Evolutionary conservation across 2,797 vertebrate species (phyloP).

Genomic region (Rhincodon typus): DNA sequence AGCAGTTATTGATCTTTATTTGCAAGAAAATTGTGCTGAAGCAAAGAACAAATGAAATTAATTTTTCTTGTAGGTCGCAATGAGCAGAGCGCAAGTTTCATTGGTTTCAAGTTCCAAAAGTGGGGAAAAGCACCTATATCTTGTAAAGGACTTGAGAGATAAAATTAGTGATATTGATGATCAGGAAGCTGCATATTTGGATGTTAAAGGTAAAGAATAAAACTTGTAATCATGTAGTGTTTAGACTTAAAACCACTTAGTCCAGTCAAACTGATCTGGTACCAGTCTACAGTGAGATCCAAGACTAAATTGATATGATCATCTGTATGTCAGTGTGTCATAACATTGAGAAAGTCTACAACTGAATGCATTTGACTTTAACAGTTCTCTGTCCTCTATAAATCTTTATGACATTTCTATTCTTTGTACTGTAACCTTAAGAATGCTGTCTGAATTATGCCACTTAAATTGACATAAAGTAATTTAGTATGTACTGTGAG

Average conservation of each 20-base stretch:
- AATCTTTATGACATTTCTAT: neutral
- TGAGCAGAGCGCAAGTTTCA: constrained; percentile 88
- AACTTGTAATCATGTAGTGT: no score
- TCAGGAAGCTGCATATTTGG: constrained; percentile 82
- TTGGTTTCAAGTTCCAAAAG: constrained; percentile 72
- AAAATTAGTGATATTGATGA: constrained; percentile 73
- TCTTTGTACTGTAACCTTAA: neutral
- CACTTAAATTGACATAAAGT: neutral
- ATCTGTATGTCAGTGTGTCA: neutral
- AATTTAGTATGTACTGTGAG: neutral
- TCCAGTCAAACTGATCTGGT: neutral
- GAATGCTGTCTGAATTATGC: neutral
- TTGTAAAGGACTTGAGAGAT: constrained; percentile 74
- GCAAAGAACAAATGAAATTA: neutral
- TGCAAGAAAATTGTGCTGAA: neutral
- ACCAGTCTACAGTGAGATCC: neutral
- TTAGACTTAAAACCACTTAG: neutral
- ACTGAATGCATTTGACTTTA: neutral
- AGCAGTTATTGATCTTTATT: neutral
- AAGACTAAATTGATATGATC: neutral
- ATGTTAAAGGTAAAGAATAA: constrained; percentile 71
- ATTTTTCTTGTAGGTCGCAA: constrained; percentile 72
- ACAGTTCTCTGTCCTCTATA: neutral
- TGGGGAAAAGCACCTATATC: constrained; percentile 73
- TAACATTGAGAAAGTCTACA: neutral